Conservation (phyloP, 1,140 invertebrate species). For the Atta texana region DNA sequence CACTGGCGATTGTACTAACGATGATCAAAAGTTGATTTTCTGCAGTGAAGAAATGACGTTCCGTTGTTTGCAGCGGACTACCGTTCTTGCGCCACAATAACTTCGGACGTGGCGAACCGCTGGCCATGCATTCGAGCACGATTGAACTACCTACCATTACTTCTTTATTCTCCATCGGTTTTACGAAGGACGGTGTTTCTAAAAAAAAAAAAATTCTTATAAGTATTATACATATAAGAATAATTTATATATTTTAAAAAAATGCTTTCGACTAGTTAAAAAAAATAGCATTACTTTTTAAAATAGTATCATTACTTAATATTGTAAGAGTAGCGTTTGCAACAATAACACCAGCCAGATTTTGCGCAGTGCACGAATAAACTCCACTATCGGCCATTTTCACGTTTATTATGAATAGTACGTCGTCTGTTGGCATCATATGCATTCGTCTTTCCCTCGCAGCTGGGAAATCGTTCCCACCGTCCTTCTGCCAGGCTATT, state of each 20-base stretch:
- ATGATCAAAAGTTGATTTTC: conserved; percentile 96
- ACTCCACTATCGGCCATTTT: conserved; percentile 95
- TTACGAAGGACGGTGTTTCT: conserved; percentile 95
- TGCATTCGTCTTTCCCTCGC: conserved; percentile 96
- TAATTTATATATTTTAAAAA: background rate
- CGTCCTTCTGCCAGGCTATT: conserved; percentile 97
- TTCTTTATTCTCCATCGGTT: conserved; percentile 94
- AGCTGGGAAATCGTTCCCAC: conserved; percentile 97
- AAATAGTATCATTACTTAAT: conserved; percentile 87
- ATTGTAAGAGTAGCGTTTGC: conserved; percentile 96
- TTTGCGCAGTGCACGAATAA: conserved; percentile 97
- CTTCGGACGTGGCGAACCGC: conserved; percentile 94
- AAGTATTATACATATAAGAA: background rate
- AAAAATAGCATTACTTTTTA: no score
- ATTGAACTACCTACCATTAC: conserved; percentile 92
- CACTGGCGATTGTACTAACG: conserved; percentile 90
- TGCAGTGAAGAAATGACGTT: conserved; percentile 93
- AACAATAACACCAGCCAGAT: conserved; percentile 94
- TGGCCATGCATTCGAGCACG: conserved; percentile 95
- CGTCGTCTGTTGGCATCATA: conserved; percentile 96
- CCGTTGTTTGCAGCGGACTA: conserved; percentile 89
- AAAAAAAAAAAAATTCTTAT: conserved; percentile 27
- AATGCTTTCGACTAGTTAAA: background rate
- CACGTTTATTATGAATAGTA: conserved; percentile 96
- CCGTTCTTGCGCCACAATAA: conserved; percentile 97